phyloP scores from a whole-genome alignment of 2,797 vertebrate species.

The Bovichtus variegatus region DNA sequence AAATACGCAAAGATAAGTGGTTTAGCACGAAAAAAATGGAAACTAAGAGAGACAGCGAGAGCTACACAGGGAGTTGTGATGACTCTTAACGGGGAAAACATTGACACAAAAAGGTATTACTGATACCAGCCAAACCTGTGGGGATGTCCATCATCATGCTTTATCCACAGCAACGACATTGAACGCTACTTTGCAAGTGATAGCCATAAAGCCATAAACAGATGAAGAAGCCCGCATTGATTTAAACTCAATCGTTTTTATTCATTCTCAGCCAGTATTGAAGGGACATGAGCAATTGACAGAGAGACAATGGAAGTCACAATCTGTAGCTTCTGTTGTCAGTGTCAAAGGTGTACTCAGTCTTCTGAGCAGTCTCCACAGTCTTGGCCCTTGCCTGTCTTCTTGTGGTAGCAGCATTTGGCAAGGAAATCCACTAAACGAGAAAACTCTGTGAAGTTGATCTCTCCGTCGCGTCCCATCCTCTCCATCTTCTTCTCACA shows the following conservation, averaged over 20 bases:
- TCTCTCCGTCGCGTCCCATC: constrained; percentile 54
- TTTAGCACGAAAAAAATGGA: background rate
- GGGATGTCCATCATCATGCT: background rate
- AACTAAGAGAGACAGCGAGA: background rate
- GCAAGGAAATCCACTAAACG: constrained; percentile 46
- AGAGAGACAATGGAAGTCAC: background rate
- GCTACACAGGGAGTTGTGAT: background rate
- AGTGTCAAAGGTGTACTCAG: background rate
- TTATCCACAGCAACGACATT: background rate
- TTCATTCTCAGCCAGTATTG: background rate
- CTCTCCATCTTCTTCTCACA: constrained; percentile 46
- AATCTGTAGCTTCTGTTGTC: background rate
- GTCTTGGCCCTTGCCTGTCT: background rate
- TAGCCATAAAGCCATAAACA: background rate
- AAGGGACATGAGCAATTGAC: background rate
- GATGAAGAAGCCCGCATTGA: background rate
- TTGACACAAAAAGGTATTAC: background rate
- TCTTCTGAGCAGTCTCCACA: background rate
- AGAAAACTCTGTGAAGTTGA: constrained; percentile 70
- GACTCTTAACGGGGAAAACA: background rate
- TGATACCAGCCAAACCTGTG: background rate
- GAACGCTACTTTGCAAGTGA: background rate
- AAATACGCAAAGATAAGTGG: background rate
- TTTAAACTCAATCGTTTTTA: background rate
- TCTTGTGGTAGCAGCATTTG: constrained; percentile 26